phyloP scores from a whole-genome alignment of 2,113 vertebrate species.

The Zosterops borbonicus region DNA sequence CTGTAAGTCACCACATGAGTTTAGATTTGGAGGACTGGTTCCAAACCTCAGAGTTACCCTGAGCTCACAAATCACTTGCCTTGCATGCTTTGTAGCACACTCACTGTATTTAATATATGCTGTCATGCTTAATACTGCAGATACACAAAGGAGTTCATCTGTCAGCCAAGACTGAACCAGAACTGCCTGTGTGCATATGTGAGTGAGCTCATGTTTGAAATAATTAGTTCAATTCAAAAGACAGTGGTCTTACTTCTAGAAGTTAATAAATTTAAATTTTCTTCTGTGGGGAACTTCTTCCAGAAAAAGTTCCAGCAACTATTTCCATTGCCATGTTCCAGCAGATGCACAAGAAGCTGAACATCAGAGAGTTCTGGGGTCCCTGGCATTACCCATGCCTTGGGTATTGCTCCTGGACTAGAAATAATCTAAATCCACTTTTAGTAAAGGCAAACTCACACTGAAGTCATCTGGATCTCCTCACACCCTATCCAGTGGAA shows the following conservation, averaged over 20 bases:
- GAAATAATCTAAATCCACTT: neutral
- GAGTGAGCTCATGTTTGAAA: neutral
- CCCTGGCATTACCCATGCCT: neutral
- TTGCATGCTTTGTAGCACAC: neutral
- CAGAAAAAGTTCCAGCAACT: neutral
- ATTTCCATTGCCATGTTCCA: neutral
- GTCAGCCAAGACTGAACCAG: neutral
- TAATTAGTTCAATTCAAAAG: neutral
- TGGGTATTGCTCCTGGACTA: neutral
- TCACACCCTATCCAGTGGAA: fast-evolving
- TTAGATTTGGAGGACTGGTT: neutral
- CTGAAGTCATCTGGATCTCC: neutral
- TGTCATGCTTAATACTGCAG: neutral
- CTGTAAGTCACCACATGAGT: neutral
- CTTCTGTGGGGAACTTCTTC: neutral
- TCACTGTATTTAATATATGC: neutral
- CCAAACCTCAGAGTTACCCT: neutral
- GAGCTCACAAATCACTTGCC: neutral
- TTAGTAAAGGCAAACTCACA: neutral
- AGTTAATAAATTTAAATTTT: neutral
- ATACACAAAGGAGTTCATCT: neutral
- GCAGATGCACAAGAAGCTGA: neutral
- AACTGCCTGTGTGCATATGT: neutral
- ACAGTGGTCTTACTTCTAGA: neutral
- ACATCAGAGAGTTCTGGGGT: neutral